Evolutionary conservation across 2,888 invertebrate genomes (phyloP).

Genomic region (Odontocerum albicorne): DNA sequence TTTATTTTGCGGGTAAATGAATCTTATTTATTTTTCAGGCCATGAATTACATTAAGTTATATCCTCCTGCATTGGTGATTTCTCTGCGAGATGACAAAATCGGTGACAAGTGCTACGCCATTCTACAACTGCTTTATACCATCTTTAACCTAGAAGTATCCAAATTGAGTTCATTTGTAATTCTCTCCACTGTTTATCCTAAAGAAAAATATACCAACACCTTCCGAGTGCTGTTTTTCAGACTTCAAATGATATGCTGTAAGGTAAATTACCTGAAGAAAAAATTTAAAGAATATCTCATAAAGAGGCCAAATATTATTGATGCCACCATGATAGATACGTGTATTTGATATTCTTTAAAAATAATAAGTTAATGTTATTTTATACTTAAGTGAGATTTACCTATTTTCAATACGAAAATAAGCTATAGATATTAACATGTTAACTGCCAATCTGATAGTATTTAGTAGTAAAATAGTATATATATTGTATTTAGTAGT

Average conservation of each 20-base stretch:
- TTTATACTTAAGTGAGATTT: too few species aligned
- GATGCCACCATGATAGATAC: too few species aligned
- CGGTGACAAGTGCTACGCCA: conserved; percentile 19
- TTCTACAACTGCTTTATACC: conserved; percentile 27
- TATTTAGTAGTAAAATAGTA: too few species aligned
- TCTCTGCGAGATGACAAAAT: conserved; percentile 22
- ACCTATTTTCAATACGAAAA: too few species aligned
- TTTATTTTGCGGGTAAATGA: too few species aligned
- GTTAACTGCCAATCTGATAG: too few species aligned
- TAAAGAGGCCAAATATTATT: too few species aligned
- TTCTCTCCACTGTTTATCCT: conserved; percentile 10
- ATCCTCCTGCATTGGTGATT: conserved; percentile 18
- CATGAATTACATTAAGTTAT: conserved; percentile 17
- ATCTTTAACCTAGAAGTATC: conserved; percentile 9
- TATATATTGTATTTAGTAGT: too few species aligned
- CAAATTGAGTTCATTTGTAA: conserved; percentile 8
- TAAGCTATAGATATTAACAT: too few species aligned
- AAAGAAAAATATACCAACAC: conserved; percentile 12
- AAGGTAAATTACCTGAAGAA: conserved; percentile 31
- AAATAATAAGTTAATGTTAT: too few species aligned
- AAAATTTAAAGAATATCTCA: too few species aligned
- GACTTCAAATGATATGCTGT: conserved; percentile 34
- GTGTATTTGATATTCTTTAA: too few species aligned
- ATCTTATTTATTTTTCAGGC: conserved; percentile 18
- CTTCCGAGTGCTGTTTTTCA: conserved; percentile 26